Conservation (phyloP, 2,113 vertebrate genomes). For the Carassius carassius region DNA sequence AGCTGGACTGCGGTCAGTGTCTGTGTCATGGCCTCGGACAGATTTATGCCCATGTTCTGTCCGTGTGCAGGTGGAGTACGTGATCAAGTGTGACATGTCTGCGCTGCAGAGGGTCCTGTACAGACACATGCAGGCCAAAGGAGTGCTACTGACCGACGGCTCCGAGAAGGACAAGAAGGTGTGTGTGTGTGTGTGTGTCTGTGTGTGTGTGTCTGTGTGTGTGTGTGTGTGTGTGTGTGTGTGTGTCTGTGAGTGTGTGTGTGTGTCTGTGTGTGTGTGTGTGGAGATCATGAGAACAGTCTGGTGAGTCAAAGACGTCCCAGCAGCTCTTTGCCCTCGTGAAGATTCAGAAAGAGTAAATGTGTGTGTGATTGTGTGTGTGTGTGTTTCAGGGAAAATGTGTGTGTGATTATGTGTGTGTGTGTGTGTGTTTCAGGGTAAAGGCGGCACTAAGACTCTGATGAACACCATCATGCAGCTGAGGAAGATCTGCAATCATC, state of each 20-base stretch:
- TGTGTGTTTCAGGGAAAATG: neutral
- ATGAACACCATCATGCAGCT: constrained; percentile 99
- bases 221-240: constrained; percentile 61
- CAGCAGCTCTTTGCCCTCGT: too few species aligned
- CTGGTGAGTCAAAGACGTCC: too few species aligned
- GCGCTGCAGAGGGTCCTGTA: constrained; percentile 94
- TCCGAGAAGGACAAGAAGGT: constrained; percentile 99
- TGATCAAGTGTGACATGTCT: constrained; percentile 98
- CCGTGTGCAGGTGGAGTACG: constrained; percentile 86
- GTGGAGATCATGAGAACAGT: too few species aligned
- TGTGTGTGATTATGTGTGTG: neutral
- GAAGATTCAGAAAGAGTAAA: too few species aligned
- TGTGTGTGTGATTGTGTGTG: too few species aligned
- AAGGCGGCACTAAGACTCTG: constrained; percentile 94
- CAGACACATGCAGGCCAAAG: constrained; percentile 97
- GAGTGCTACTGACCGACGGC: constrained; percentile 91
- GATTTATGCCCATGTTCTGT: neutral
- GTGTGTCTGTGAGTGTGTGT: constrained; percentile 60
- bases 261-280: too few species aligned
- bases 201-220: too few species aligned
- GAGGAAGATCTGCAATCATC: constrained; percentile 97
- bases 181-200: neutral
- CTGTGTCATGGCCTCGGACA: neutral
- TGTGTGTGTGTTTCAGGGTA: constrained; percentile 79
- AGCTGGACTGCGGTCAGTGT: neutral